Evolutionary conservation across 2,113 vertebrate genomes (phyloP).

Genomic region (Micromys minutus): DNA sequence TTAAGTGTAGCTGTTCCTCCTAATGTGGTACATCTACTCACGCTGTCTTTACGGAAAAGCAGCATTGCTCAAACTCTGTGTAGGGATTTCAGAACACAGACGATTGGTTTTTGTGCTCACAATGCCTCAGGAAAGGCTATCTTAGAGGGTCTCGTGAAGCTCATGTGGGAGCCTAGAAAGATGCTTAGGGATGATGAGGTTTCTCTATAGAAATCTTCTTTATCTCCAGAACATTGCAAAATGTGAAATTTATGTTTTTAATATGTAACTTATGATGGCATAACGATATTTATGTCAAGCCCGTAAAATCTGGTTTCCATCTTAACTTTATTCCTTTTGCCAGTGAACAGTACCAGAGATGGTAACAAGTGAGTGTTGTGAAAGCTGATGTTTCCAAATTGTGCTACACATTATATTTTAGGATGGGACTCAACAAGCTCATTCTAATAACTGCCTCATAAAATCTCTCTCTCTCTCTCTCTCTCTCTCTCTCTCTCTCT

Average conservation of each 20-base stretch:
- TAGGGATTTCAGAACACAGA: not conserved
- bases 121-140: not conserved
- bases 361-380: conserved; percentile 21
- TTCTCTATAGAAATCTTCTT: not conserved
- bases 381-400: conserved; percentile 44
- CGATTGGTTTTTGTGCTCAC: not conserved
- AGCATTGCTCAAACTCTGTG: not conserved
- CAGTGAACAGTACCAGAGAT: not conserved
- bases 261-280: not conserved
- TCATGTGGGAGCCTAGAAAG: not conserved
- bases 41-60: not conserved
- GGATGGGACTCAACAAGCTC: not conserved
- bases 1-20: conserved; percentile 22
- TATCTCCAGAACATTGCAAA: not conserved
- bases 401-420: conserved; percentile 33
- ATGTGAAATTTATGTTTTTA: not conserved
- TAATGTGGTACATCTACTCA: not conserved
- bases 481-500: no score
- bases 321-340: not conserved
- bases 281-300: not conserved
- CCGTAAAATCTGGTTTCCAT: not conserved
- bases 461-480: not conserved
- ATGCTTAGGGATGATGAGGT: not conserved
- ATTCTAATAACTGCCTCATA: not conserved
- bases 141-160: not conserved